Base-by-base conservation (phyloP, 2,888 invertebrate genomes). In the Polydrusus tereticollis region DNA sequence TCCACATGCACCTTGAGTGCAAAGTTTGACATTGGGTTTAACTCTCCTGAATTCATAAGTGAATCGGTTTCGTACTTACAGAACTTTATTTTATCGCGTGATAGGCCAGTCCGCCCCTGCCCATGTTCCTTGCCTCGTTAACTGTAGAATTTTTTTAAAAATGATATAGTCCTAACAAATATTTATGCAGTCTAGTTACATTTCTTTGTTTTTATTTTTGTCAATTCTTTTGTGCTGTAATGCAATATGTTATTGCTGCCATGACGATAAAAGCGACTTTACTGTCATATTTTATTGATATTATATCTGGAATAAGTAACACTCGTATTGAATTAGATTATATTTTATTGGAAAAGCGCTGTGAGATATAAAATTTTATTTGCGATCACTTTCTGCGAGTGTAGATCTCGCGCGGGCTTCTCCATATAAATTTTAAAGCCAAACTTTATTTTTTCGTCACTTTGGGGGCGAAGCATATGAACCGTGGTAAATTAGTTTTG, bases 401-500 rank as follows among this genome's bases (percentile, higher is more conserved):
- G 67, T 69, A 74, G 52, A 57, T 62, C 60, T 70, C 26, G 62
- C 62, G 63, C 55, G 58, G 68, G 69, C 18, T 36, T 20, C 62
- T 75, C 76, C 69, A 77, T 79, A 80, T 80, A 81, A 82, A 81
- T 81, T 81, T 82, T 82, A 81, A 81, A 82, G 76, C 76, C 75
- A 68, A 73, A 74, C 58, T 69, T 73, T 77, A 76, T 78, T 77
- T 77, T 78, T 74, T 69, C 73, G 55, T 67, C 58, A 65, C 60
- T 74, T 69, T 57, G 74, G 74, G n/a, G 76, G 77, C 76, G 73
- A 75, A 76, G 77, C 78, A 81, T 82, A 82, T 83, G 84, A 83
- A 82, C 80, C 84, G 84, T 84, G 81, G 81, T 82, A 83, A 84
- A 85, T 84, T 83, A 83, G 82, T 83, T 81, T 82, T 81, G 81